These are phyloP conservation scores for Myoxocephalus aenaeus DNA, from an alignment of 2,797 vertebrate genomes.

Conservation along the genomic window DNA sequence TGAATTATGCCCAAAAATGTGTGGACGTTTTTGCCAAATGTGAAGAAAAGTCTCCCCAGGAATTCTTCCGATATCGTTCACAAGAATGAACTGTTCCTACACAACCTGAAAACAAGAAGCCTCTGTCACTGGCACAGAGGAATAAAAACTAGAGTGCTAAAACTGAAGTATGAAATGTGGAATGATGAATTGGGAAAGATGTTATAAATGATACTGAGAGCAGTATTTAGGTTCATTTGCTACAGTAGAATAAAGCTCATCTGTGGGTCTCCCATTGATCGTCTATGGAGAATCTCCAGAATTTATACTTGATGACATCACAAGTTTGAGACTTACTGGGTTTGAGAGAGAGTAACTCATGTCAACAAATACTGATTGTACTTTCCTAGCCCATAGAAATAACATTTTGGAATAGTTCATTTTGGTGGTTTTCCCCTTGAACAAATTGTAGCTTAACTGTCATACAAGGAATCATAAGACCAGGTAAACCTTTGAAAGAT, in stretches of 20 bases:
- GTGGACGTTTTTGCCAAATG: too few species aligned
- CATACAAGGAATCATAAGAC: not conserved
- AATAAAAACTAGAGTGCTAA: too few species aligned
- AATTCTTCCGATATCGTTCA: not conserved
- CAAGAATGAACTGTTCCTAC: too few species aligned
- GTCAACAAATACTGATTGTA: not conserved
- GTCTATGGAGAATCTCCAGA: not conserved
- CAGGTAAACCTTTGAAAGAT: not conserved
- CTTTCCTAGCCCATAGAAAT: not conserved
- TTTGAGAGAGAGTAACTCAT: not conserved
- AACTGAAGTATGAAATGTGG: not conserved
- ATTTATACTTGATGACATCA: not conserved
- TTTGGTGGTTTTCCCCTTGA: too few species aligned
- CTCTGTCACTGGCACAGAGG: too few species aligned
- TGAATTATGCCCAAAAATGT: too few species aligned
- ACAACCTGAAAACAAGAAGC: too few species aligned
- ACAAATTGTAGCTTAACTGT: not conserved
- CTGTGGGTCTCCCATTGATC: not conserved
- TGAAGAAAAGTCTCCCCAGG: too few species aligned
- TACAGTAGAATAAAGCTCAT: not conserved
- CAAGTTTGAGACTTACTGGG: not conserved
- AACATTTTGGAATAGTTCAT: too few species aligned
- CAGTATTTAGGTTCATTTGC: too few species aligned
- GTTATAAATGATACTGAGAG: not conserved
- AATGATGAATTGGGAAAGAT: not conserved